Conservation (phyloP, 2,888 invertebrate genomes). For the Hesperia comma region DNA sequence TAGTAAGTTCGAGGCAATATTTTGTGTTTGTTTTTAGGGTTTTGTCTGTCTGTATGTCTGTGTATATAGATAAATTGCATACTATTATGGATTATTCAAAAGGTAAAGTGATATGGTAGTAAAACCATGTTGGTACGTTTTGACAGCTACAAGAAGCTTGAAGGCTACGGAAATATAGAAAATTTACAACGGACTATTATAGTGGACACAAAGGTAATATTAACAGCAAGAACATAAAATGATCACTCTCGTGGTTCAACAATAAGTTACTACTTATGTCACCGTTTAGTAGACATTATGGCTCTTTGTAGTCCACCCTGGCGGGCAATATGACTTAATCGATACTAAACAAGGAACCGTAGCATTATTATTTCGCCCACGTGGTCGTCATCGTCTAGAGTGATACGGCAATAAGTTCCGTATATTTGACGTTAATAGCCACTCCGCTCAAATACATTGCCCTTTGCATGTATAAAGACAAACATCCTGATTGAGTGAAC, state of each 20-base stretch:
- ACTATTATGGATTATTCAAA: too few relatives aligned
- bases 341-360: slow-evolving; percentile 33
- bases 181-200: too few relatives aligned
- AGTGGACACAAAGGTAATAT: neutral
- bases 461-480: slow-evolving; percentile 28
- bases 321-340: slow-evolving; percentile 34
- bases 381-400: slow-evolving; percentile 34
- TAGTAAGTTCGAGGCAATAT: too few relatives aligned
- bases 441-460: slow-evolving; percentile 32
- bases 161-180: too few relatives aligned
- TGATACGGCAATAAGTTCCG: slow-evolving; percentile 34
- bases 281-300: slow-evolving; percentile 30
- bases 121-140: too few relatives aligned
- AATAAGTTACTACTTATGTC: slow-evolving; percentile 25
- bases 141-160: too few relatives aligned
- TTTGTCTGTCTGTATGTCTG: too few relatives aligned
- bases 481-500: slow-evolving; percentile 33
- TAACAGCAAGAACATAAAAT: slow-evolving; percentile 15
- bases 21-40: too few relatives aligned
- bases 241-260: slow-evolving; percentile 7
- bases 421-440: slow-evolving; percentile 35
- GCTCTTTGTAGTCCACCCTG: slow-evolving; percentile 23
- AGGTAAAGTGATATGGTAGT: too few relatives aligned
- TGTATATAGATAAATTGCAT: too few relatives aligned
- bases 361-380: slow-evolving; percentile 35